Evolutionary conservation across 2,113 vertebrate species (phyloP).

Genomic region (Aleadryas rufinucha): DNA sequence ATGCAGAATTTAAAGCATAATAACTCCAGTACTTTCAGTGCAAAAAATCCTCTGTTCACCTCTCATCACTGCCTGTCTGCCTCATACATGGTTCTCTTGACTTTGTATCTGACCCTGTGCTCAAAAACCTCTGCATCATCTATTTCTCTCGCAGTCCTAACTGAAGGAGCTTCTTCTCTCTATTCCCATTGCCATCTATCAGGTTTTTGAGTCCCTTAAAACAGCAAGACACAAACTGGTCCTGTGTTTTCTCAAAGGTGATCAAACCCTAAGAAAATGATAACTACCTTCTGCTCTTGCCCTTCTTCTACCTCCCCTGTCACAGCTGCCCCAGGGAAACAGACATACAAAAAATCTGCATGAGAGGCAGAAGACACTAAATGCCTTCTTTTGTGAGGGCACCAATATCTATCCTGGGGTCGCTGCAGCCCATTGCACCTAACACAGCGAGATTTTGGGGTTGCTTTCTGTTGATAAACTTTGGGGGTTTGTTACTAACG

Average conservation of each 20-base stretch:
- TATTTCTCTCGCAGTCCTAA: not conserved
- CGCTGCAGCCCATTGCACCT: not conserved
- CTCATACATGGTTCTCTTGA: not conserved
- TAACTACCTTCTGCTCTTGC: not conserved
- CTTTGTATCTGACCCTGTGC: not conserved
- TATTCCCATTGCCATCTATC: not conserved
- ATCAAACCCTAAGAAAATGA: not conserved
- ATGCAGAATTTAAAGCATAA: conserved; percentile 20
- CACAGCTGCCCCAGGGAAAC: not conserved
- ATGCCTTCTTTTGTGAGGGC: not conserved
- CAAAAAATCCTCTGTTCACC: not conserved
- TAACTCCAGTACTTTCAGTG: not conserved
- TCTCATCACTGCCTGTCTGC: not conserved
- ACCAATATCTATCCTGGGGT: not conserved
- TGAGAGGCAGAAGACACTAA: not conserved
- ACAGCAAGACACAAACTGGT: not conserved
- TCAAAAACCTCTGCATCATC: not conserved
- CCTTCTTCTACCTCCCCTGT: not conserved
- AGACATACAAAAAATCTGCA: not conserved
- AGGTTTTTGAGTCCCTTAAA: not conserved
- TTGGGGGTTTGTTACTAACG: not conserved
- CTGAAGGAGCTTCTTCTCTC: not conserved
- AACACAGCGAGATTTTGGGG: not conserved
- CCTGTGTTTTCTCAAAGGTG: not conserved
- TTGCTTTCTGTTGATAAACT: not conserved